Evolutionary conservation across 2,113 vertebrate genomes (phyloP), one percentile per base, ranked within the genome.

Genomic region (Perca flavescens): DNA sequence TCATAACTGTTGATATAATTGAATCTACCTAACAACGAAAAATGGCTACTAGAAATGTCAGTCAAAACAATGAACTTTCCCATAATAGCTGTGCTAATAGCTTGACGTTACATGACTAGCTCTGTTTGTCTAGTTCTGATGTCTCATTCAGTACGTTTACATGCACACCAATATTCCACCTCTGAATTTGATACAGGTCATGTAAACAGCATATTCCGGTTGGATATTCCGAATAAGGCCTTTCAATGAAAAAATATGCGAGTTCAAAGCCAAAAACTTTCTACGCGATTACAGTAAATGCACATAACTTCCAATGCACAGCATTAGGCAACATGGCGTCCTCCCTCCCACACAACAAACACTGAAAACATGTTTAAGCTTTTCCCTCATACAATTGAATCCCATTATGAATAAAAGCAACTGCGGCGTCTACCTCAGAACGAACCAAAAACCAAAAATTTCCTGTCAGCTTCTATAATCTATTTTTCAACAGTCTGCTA

Each of bases 401-500:
- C 53, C 49, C 16, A 61, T 77, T 43, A 19, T 34, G 34, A 50
- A 77, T 40, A 25, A 80, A 84, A 76, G 49, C 73, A 62, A 69
- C 25, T 25, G 25, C 25, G 25, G 1, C 25, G 25, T 25, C 25
- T 25, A 25, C 43, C 70, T 70, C 46, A 14, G 22, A 73, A 49
- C 17, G 56, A 57, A 78, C 57, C 22, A 28, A n/a, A 43, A 74
- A 40, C 49, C 11, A 2, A 22, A 57, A 22, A 72, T 43, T 22
- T 81, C 56, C 73, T 34, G 73, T 89, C 66, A 79, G 47, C 77
- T n/a, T 57, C 67, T 63, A 6, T 86, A 74, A 86, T 89, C 54
- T 86, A 47, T 84, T 74, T 88, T 65, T 73, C 36, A 81, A 66
- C 73, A 54, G 53, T n/a, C 43, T 56, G 56, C 53, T n/a, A 1